phyloP scores from a whole-genome alignment of 1,140 invertebrate genomes.

The Amphibalanus amphitrite region DNA sequence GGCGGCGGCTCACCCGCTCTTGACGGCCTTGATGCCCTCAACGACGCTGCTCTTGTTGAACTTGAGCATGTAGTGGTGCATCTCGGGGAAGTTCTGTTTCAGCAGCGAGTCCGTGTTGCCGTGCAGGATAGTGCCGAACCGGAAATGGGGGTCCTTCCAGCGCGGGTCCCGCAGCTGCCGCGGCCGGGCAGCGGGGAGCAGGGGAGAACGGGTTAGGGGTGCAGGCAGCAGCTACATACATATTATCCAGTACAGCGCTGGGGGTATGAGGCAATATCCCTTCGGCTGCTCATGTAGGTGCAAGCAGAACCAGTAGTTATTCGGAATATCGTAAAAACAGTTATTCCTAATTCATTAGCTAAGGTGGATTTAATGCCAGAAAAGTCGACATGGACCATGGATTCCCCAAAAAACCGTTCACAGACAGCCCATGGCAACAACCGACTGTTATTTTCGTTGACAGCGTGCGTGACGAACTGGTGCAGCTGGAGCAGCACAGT shows the following conservation, averaged over 20 bases:
- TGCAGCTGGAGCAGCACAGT: no score
- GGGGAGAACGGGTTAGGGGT: constrained; percentile 2
- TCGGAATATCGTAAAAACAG: no score
- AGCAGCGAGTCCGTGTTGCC: constrained; percentile 92
- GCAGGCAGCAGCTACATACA: neutral
- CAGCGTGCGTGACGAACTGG: no score
- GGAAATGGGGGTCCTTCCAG: constrained; percentile 74
- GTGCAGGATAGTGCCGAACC: constrained; percentile 87
- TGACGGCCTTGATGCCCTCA: constrained; percentile 74
- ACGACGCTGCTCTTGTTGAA: constrained; percentile 71
- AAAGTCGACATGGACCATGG: no score
- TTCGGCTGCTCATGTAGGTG: constrained; percentile 4
- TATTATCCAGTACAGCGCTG: constrained; percentile 3
- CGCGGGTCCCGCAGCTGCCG: constrained; percentile 60
- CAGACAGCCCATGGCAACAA: no score
- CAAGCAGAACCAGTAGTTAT: neutral
- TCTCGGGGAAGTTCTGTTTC: constrained; percentile 63
- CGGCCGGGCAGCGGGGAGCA: neutral
- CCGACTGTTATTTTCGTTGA: no score
- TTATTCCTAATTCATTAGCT: no score
- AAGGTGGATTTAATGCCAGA: no score
- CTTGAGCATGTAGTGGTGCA: constrained; percentile 78
- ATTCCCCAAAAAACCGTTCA: no score
- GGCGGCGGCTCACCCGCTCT: constrained; percentile 55
- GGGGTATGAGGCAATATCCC: constrained; percentile 8